Evolutionary conservation across 2,888 invertebrate species (phyloP), one percentile per base, ranked within the genome.

Genomic region (Axea sp.): DNA sequence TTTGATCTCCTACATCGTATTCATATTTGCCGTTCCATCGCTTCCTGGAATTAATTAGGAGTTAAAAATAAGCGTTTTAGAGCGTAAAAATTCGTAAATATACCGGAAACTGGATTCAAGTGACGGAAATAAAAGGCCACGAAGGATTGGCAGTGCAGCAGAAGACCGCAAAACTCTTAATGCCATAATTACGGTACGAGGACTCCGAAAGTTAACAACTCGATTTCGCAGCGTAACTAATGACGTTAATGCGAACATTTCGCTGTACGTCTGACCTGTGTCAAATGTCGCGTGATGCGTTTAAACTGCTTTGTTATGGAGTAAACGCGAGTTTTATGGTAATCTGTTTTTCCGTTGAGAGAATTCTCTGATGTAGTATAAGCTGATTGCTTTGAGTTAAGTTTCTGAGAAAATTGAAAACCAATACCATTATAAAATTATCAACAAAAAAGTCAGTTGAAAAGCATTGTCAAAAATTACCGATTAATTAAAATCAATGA

Each of bases 301-400:
- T 65, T 59, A 57, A 72, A 72, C 64, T 57, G 64, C 71, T 71
- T 71, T 72, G 72, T 65, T 72, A 65, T 72, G 59, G 43, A 30
- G 43, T n/a, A 49, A 41, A 41, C 33, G 64, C 17, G 39, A 33
- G 30, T 60, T 60, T 65, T 64, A 71, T 68, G 51, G 47, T 67
- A 67, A 57, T 57, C 57, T 62, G 53, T 68, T 59, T 59, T 68
- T 43, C 68, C 8, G 17, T 19, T n/a, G n/a, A 33, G 8, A 12
- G 4, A 55, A 19, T 67, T 65, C 9, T 28, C 4, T 4, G 17
- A 5, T 11, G n/a, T 17, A 3, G 22, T 35, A 2, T 28, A 59
- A 43, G 24, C 26, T 41, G 45, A 39, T 33, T 51, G 35, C 15
- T 11, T 22, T 1, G n/a, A 17, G 30, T 47, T 47, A n/a, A n/a